phyloP scores from a whole-genome alignment of 2,797 vertebrate species.

The Tokudaia tokunoshimensis region DNA sequence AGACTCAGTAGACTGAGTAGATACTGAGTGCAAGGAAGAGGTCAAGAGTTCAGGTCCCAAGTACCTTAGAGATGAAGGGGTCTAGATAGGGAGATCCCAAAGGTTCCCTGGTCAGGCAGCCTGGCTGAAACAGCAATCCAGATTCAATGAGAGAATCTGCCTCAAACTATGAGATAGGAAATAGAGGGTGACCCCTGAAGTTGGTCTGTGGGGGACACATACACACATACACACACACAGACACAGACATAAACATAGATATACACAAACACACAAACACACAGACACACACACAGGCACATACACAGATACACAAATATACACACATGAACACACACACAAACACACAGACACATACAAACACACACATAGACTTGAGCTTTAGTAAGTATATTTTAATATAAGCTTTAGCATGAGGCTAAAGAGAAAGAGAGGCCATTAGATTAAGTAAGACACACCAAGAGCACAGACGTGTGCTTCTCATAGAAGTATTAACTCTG shows the following conservation, averaged over 20 bases:
- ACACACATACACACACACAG: too few relatives aligned
- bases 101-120: background rate
- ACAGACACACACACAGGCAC: background rate
- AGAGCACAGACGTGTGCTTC: background rate
- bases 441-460: background rate
- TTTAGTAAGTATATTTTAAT: background rate
- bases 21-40: background rate
- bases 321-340: background rate
- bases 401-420: background rate
- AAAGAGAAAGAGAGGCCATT: background rate
- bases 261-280: background rate
- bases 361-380: background rate
- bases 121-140: background rate
- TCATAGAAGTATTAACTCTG: background rate
- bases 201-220: background rate
- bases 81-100: background rate
- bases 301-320: too few relatives aligned
- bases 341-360: background rate
- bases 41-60: background rate
- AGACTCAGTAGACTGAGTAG: background rate
- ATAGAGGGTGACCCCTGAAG: background rate
- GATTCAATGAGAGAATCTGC: background rate
- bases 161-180: background rate
- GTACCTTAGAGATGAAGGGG: background rate
- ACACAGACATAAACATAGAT: too few relatives aligned